phyloP scores from a whole-genome alignment of 2,113 vertebrate species.

The Oceanodroma tethys region DNA sequence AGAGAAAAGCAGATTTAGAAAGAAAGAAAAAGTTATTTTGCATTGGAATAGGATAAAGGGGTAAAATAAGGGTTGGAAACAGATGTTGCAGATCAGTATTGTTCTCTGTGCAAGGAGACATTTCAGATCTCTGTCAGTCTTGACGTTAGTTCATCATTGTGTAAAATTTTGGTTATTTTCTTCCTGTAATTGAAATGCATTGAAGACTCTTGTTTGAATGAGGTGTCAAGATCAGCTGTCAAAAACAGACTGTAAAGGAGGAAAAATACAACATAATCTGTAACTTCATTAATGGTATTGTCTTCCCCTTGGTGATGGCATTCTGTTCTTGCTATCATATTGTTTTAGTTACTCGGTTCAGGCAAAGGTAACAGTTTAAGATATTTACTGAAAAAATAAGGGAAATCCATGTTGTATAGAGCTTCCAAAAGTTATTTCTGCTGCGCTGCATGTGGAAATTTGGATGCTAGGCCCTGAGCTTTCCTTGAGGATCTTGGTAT shows the following conservation, averaged over 20 bases:
- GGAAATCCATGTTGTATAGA: not conserved
- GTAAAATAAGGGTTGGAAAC: not conserved
- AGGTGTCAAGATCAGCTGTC: constrained; percentile 2
- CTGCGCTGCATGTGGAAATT: not conserved
- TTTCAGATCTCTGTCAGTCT: not conserved
- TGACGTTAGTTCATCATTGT: not conserved
- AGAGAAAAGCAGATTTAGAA: not conserved
- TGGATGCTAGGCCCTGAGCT: not conserved
- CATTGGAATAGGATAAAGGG: not conserved
- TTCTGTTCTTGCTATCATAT: not conserved
- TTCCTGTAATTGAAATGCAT: not conserved
- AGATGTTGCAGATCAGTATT: not conserved
- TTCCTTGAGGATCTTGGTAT: not conserved
- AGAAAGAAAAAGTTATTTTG: not conserved
- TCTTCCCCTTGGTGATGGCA: not conserved
- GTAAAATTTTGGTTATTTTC: not conserved
- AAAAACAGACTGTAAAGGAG: not conserved
- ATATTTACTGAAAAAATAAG: not conserved
- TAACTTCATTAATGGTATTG: not conserved
- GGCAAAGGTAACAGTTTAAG: not conserved
- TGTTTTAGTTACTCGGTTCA: not conserved
- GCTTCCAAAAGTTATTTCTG: not conserved
- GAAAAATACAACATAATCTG: not conserved
- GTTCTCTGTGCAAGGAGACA: not conserved
- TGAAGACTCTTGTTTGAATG: not conserved